Evolutionary conservation across 2,113 vertebrate species (phyloP).

Genomic region (Eulacestoma nigropectus): DNA sequence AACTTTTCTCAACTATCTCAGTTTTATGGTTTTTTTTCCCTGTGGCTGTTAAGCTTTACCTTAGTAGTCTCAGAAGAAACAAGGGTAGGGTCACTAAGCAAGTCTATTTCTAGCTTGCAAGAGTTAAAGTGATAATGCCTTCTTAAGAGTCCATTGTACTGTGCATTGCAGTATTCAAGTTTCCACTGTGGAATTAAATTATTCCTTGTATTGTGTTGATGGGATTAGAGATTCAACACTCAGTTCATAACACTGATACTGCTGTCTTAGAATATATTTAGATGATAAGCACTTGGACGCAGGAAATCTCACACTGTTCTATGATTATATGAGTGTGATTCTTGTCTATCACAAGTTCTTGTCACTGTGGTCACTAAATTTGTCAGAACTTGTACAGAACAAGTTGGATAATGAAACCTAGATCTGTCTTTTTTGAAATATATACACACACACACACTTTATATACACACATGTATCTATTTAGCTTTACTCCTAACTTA

Average conservation of each 20-base stretch:
- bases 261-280: neutral
- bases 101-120: neutral
- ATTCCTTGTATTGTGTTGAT: neutral
- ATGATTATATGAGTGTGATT: neutral
- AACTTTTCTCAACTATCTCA: neutral
- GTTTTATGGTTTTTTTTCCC: neutral
- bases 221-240: neutral
- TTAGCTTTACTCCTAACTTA: neutral
- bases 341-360: neutral
- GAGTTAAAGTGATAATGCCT: neutral
- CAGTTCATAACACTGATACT: neutral
- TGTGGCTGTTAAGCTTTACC: neutral
- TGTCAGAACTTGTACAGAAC: neutral
- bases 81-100: neutral
- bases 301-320: neutral
- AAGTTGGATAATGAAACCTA: neutral
- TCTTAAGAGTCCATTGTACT: neutral
- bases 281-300: neutral
- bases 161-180: neutral
- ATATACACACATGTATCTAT: accelerated
- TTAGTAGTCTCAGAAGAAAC: neutral
- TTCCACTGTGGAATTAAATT: neutral
- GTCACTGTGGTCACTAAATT: neutral
- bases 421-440: neutral
- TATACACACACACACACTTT: neutral